Conservation (phyloP, 2,113 vertebrate genomes). For the Peromyscus californicus region DNA sequence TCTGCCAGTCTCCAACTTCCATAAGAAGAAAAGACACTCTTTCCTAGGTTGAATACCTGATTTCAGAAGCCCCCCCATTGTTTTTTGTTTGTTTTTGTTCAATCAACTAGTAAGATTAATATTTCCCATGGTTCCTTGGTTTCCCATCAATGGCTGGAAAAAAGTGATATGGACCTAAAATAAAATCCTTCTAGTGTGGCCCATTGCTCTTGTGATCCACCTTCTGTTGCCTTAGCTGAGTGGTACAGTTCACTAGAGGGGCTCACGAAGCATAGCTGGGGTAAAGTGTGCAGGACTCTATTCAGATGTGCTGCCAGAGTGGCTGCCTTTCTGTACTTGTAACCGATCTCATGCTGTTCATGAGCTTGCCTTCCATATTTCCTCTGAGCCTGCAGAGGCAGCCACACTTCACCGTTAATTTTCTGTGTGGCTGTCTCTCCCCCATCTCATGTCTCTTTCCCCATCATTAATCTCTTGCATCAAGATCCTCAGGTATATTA, state of each 20-base stretch:
- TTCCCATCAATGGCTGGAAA: neutral
- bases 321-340: neutral
- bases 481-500: neutral
- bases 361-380: accelerated
- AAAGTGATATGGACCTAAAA: neutral
- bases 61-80: neutral
- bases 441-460: neutral
- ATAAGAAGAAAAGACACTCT: neutral
- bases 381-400: neutral
- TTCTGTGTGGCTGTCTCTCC: neutral
- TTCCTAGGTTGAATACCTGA: neutral
- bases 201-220: neutral
- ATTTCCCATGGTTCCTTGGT: neutral
- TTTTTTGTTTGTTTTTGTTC: neutral
- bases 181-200: neutral
- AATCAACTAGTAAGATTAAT: neutral
- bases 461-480: neutral
- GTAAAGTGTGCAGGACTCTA: neutral
- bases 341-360: neutral
- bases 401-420: neutral
- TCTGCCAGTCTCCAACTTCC: neutral
- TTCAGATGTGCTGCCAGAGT: neutral
- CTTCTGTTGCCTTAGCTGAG: neutral
- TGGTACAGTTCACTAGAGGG: neutral
- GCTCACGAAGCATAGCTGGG: neutral